Evolutionary conservation across 2,888 invertebrate genomes (phyloP), one percentile per base, ranked within the genome.

Genomic region (Drosophila merina): DNA sequence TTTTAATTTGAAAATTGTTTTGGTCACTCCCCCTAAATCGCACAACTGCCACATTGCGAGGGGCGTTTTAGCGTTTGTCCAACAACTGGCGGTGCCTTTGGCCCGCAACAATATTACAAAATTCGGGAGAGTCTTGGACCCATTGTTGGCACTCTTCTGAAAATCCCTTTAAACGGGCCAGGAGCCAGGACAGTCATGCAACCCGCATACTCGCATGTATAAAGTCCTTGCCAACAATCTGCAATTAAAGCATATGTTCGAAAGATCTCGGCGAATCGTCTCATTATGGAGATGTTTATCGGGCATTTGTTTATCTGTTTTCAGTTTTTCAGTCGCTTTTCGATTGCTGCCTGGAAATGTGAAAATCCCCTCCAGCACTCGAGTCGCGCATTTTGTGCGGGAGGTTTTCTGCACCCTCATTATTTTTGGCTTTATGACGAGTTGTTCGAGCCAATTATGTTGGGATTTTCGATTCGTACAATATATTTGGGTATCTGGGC

Each of bases 271-370:
- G 10, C 30, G 67, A 83, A 79, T 82, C 74, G 73, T 76, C 75
- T 84, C 86, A 89, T 90, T 89, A 89, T 78, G 57, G 72, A 90
- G 89, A 89, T 90, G 84, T 79, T 90, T 89, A 89, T 90, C 89
- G 56, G 40, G 64, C 71, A 75, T 79, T 76, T 75, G 83, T 38
- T 75, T 76, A 77, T 74, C 67, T 72, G 60, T 62, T 55, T 48
- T 71, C 50, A 47, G 60, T 64, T 66, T 33, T 51, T n/a, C 36
- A 36, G n/a, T 67, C 20, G 20, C 20, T 20, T 68, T 75, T 75
- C 68, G 75, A 76, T 79, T 48, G 48, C 48, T 77, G 82, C 60
- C 54, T 52, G 64, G 48, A 72, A 60, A 70, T 76, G 69, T 78
- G 54, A 75, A 75, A 75, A 80, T 77, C 69, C 62, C 57, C 63